Evolutionary conservation across 1,140 invertebrate genomes (phyloP).

Genomic region (Rhyzopertha dominica): DNA sequence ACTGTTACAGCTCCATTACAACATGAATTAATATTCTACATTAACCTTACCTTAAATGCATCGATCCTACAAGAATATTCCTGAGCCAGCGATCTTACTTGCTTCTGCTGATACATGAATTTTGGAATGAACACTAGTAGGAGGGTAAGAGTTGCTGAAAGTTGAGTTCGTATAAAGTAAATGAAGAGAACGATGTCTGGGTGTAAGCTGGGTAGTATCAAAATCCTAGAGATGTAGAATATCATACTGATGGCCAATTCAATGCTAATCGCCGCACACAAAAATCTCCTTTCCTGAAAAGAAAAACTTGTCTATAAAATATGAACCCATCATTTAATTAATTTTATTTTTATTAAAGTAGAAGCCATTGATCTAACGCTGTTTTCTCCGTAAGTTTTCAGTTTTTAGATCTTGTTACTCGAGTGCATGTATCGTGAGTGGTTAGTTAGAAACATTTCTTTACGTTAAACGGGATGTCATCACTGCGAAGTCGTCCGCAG

Average conservation of each 20-base stretch:
- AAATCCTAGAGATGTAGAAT: conserved; percentile 62
- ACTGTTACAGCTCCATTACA: conserved; percentile 8
- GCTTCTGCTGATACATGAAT: conserved; percentile 69
- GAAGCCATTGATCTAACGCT: no score
- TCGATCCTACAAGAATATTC: conserved; percentile 58
- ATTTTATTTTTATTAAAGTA: no score
- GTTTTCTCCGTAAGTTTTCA: no score
- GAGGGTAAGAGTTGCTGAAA: conserved; percentile 70
- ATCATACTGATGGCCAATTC: conserved; percentile 68
- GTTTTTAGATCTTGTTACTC: no score
- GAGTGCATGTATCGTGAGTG: no score
- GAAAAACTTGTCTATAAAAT: no score
- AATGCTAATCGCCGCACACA: conserved; percentile 68
- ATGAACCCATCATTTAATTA: no score
- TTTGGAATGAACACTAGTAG: conserved; percentile 74
- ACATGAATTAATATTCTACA: conserved; percentile 4
- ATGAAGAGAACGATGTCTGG: conserved; percentile 65
- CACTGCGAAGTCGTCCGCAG: no score
- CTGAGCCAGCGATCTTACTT: conserved; percentile 59
- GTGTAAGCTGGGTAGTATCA: conserved; percentile 57
- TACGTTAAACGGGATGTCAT: no score
- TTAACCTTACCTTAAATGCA: conserved; percentile 51
- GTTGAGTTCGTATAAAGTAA: conserved; percentile 67
- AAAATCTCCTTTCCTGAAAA: conserved; percentile 67
- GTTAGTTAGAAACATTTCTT: no score